Evolutionary conservation across 2,113 vertebrate genomes (phyloP).

Genomic region (Xenus cinereus): DNA sequence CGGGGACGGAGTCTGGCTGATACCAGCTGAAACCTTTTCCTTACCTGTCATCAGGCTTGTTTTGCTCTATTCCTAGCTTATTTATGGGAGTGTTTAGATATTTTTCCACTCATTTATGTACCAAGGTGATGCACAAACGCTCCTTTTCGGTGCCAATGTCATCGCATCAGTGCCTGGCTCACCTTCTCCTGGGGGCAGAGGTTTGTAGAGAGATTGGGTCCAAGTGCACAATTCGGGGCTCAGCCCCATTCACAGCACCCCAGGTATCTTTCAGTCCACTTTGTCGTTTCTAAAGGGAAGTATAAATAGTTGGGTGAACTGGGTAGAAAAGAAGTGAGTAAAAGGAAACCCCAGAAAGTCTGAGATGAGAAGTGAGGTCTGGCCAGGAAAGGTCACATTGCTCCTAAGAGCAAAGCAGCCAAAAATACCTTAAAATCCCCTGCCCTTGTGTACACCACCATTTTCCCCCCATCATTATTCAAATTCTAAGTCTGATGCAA

Average conservation of each 20-base stretch:
- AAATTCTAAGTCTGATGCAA: slow-evolving; percentile 56
- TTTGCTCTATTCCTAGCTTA: not conserved
- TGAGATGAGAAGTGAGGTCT: not conserved
- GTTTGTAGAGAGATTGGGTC: not conserved
- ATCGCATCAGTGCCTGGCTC: not conserved
- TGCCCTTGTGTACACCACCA: not conserved
- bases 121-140: not conserved
- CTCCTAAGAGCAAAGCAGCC: not conserved
- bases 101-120: not conserved
- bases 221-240: not conserved
- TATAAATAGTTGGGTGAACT: not conserved
- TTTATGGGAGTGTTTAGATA: not conserved
- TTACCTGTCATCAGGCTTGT: not conserved
- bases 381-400: not conserved
- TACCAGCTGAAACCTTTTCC: not conserved
- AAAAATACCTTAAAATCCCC: not conserved
- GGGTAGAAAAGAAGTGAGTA: not conserved
- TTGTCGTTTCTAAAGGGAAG: not conserved
- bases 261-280: not conserved
- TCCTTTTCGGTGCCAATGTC: not conserved
- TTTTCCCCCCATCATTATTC: not conserved
- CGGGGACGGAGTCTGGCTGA: not conserved
- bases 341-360: not conserved
- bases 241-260: not conserved
- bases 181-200: not conserved